Percentiles rank a stretch among this genome's conserved stretches.
These are phyloP conservation scores for Habropoda laboriosa DNA, from an alignment of 1,140 invertebrate genomes.

Conservation along the genomic window DNA sequence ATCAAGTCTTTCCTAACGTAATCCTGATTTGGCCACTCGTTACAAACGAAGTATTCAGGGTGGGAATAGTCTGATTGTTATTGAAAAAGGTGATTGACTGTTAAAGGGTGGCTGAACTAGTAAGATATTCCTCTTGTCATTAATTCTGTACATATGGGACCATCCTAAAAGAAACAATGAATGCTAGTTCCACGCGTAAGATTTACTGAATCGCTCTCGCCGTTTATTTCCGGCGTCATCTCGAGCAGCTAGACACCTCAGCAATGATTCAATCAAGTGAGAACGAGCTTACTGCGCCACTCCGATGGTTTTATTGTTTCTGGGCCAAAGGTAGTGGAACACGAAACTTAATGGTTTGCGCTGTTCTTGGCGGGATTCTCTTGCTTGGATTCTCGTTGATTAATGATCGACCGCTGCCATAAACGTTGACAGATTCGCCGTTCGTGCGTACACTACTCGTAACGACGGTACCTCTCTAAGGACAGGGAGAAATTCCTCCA, in stretches of 20 bases:
- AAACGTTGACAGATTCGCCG: constrained; percentile 35
- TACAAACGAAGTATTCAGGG: too few relatives aligned
- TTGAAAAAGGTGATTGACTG: too few relatives aligned
- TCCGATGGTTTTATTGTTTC: constrained; percentile 48
- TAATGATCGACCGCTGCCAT: constrained; percentile 41
- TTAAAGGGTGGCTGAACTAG: too few relatives aligned
- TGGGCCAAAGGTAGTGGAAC: constrained; percentile 26
- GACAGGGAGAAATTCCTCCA: neutral
- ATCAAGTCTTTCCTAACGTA: too few relatives aligned
- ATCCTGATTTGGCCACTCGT: too few relatives aligned
- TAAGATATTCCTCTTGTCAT: neutral
- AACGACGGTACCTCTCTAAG: neutral
- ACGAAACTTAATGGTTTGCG: constrained; percentile 41
- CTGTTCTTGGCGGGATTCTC: constrained; percentile 42
- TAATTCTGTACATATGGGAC: neutral
- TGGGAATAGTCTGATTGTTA: too few relatives aligned
- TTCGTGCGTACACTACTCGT: neutral
- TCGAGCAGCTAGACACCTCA: neutral
- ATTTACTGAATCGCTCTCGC: neutral
- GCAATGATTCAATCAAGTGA: constrained; percentile 48
- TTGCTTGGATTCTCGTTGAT: constrained; percentile 36
- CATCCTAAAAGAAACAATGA: neutral
- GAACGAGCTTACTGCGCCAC: constrained; percentile 24
- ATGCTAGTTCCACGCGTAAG: neutral
- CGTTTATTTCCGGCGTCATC: constrained; percentile 41